Evolutionary conservation across 2,888 invertebrate species (phyloP).

Genomic region (Metacarcinus magister): DNA sequence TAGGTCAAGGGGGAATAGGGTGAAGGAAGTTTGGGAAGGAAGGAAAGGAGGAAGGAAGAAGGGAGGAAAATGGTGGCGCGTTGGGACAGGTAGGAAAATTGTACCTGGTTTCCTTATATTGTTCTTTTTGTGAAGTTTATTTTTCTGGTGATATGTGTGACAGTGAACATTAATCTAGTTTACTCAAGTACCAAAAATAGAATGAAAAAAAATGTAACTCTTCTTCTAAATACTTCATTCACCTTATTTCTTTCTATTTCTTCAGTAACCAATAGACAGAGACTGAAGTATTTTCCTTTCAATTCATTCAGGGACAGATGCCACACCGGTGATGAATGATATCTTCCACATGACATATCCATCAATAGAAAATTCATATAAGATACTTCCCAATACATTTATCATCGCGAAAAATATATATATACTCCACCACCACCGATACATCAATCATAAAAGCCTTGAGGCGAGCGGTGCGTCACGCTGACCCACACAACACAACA

Average conservation of each 20-base stretch:
- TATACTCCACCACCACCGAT: neutral
- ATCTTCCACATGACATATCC: neutral
- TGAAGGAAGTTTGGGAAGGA: neutral
- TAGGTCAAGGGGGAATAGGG: neutral
- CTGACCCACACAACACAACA: neutral
- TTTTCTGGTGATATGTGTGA: too few species aligned
- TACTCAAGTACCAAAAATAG: too few species aligned
- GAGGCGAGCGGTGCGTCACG: neutral
- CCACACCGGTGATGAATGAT: neutral
- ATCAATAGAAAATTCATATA: neutral
- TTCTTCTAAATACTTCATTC: too few species aligned
- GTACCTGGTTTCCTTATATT: neutral
- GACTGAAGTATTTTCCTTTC: neutral
- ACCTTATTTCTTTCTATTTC: too few species aligned
- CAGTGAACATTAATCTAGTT: too few species aligned
- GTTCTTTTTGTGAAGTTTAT: neutral
- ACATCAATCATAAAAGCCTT: neutral
- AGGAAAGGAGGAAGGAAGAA: neutral
- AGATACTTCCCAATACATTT: slow-evolving; percentile 27
- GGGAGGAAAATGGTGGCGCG: neutral
- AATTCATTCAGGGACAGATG: neutral
- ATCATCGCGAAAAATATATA: neutral
- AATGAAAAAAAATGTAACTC: too few species aligned
- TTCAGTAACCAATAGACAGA: neutral
- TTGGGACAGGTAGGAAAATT: neutral